These are phyloP conservation scores for Steinernema scapterisci DNA, from an alignment of 2,888 invertebrate genomes.

Conservation along the genomic window DNA sequence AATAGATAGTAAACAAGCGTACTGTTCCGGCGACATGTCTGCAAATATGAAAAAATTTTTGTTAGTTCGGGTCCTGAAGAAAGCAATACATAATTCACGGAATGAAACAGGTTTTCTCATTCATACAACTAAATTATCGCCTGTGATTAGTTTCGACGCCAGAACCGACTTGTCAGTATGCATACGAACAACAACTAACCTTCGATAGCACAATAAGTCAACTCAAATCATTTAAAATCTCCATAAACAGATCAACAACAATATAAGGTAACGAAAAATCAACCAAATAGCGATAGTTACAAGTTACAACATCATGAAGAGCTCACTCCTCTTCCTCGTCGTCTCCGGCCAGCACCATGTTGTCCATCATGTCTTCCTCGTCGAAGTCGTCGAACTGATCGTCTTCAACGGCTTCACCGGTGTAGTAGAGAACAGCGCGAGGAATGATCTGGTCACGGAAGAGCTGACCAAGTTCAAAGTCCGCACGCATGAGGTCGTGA, in stretches of 20 bases:
- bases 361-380: constrained; percentile 39
- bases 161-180: too few species aligned
- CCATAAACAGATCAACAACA: not conserved
- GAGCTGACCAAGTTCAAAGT: constrained; percentile 98
- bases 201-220: too few species aligned
- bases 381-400: constrained; percentile 43
- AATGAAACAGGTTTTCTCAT: too few species aligned
- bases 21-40: too few species aligned
- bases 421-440: constrained; percentile 91
- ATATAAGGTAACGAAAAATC: not conserved
- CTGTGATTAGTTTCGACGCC: too few species aligned
- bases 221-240: too few species aligned
- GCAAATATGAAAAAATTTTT: too few species aligned
- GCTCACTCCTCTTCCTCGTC: constrained; percentile 36
- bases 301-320: not conserved
- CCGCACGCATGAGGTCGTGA: constrained; percentile 83
- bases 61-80: too few species aligned
- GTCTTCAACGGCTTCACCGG: constrained; percentile 74
- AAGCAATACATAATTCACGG: too few species aligned
- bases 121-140: too few species aligned
- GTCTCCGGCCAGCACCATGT: constrained; percentile 38
- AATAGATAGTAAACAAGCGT: too few species aligned
- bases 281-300: not conserved
- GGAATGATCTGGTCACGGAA: constrained; percentile 94
- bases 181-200: too few species aligned